phyloP scores from a whole-genome alignment of 2,888 invertebrate species.

The Aphidius colemani region DNA sequence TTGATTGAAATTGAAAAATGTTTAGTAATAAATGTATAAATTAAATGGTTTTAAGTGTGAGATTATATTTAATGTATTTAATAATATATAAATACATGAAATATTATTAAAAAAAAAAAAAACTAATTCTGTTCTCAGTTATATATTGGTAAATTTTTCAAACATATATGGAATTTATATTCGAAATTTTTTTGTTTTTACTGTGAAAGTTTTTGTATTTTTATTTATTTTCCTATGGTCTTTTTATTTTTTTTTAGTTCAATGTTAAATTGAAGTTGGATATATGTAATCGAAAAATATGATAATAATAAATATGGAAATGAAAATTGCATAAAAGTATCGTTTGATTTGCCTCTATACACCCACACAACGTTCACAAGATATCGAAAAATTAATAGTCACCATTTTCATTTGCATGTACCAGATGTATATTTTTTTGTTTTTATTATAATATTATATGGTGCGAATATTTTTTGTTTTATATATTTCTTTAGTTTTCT shows the following conservation, averaged over 20 bases:
- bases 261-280: too few species aligned
- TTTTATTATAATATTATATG: not conserved
- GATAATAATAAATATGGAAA: constrained; percentile 2
- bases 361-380: not conserved
- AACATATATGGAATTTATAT: constrained; percentile 1
- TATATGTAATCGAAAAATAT: not conserved
- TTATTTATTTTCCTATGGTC: too few species aligned
- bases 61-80: too few species aligned
- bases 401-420: constrained; percentile 15
- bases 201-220: not conserved
- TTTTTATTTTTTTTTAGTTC: not conserved
- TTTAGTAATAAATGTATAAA: too few species aligned
- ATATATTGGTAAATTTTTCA: not conserved
- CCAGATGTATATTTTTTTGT: constrained; percentile 7
- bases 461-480: not conserved
- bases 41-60: constrained; percentile 13
- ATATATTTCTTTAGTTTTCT: not conserved
- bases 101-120: too few species aligned
- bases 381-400: constrained; percentile 23
- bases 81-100: too few species aligned
- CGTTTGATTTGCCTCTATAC: constrained; percentile 17
- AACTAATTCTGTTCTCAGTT: too few species aligned
- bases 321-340: constrained; percentile 20
- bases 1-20: not conserved
- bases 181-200: constrained; percentile 12